phyloP scores from a whole-genome alignment of 2,113 vertebrate genomes.

The Mugil cephalus region DNA sequence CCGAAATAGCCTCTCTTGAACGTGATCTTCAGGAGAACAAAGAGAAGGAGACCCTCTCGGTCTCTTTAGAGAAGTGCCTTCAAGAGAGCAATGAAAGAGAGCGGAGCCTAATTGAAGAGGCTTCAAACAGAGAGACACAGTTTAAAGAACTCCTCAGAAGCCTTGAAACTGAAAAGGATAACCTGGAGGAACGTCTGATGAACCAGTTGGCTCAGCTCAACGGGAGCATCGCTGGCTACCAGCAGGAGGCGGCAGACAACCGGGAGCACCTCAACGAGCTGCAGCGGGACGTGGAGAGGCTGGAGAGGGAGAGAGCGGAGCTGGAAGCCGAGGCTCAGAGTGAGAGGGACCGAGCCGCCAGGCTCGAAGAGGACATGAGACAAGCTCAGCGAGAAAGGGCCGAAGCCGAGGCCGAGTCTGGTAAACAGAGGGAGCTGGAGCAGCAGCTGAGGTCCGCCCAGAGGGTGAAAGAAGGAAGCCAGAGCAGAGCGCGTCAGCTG shows the following conservation, averaged over 20 bases:
- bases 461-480: constrained; percentile 85
- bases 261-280: constrained; percentile 78
- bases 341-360: constrained; percentile 79
- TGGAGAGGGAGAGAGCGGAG: constrained; percentile 84
- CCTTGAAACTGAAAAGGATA: constrained; percentile 92
- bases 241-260: constrained; percentile 90
- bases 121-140: constrained; percentile 78
- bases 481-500: constrained; percentile 89
- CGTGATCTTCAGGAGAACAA: constrained; percentile 58
- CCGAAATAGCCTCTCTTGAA: constrained; percentile 55
- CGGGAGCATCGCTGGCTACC: constrained; percentile 95
- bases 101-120: constrained; percentile 68
- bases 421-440: constrained; percentile 87
- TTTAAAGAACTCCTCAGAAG: constrained; percentile 83
- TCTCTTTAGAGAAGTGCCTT: constrained; percentile 71
- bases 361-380: constrained; percentile 91
- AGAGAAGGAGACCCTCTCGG: constrained; percentile 30
- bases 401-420: constrained; percentile 83
- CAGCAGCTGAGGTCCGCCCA: constrained; percentile 89
- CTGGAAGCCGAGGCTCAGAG: constrained; percentile 82
- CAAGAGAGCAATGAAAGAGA: constrained; percentile 75
- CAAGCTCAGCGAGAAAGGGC: constrained; percentile 88
- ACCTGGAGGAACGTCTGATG: constrained; percentile 96
- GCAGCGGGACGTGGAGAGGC: constrained; percentile 84
- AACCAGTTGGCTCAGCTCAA: constrained; percentile 98